Percentiles rank a stretch among this genome's conserved stretches.
These are phyloP conservation scores for Physocephala rufipes DNA, from an alignment of 2,888 invertebrate species.

Conservation along the genomic window DNA sequence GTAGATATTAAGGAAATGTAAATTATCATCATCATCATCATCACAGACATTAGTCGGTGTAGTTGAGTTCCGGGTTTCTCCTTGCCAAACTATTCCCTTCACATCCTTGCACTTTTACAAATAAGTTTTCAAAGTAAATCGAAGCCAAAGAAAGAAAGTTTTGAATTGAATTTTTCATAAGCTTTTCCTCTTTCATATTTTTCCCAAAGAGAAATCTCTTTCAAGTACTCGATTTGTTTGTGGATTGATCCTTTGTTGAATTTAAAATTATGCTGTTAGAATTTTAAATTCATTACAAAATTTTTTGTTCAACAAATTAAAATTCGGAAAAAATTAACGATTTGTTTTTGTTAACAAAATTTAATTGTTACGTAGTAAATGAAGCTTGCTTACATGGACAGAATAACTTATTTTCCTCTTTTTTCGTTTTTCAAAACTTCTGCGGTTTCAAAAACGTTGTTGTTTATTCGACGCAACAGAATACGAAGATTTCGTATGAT, in stretches of 20 bases:
- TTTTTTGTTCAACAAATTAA: too few relatives aligned
- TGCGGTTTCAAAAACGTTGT: too few relatives aligned
- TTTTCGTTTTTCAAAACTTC: too few relatives aligned
- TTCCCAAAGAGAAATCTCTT: background rate
- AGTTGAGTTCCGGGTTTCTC: too few relatives aligned
- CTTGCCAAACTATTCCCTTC: background rate
- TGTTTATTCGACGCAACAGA: too few relatives aligned
- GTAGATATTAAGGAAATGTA: too few relatives aligned
- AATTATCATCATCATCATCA: background rate
- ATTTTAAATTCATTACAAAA: background rate
- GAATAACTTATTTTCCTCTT: too few relatives aligned
- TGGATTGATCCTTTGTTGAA: background rate
- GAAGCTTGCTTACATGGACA: too few relatives aligned
- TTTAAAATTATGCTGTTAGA: constrained; percentile 3
- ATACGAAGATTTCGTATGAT: too few relatives aligned
- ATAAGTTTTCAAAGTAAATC: constrained; percentile 9
- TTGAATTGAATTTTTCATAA: background rate
- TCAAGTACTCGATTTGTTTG: background rate
- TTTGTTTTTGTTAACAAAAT: too few relatives aligned
- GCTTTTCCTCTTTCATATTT: background rate
- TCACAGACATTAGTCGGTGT: background rate
- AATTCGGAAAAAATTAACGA: too few relatives aligned
- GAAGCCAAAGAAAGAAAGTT: background rate
- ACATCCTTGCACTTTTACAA: background rate
- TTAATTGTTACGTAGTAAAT: too few relatives aligned